Percentiles rank a stretch among this genome's conserved stretches.
Evolutionary conservation across 2,113 vertebrate species (phyloP).

Genomic region (Tachycineta bicolor): DNA sequence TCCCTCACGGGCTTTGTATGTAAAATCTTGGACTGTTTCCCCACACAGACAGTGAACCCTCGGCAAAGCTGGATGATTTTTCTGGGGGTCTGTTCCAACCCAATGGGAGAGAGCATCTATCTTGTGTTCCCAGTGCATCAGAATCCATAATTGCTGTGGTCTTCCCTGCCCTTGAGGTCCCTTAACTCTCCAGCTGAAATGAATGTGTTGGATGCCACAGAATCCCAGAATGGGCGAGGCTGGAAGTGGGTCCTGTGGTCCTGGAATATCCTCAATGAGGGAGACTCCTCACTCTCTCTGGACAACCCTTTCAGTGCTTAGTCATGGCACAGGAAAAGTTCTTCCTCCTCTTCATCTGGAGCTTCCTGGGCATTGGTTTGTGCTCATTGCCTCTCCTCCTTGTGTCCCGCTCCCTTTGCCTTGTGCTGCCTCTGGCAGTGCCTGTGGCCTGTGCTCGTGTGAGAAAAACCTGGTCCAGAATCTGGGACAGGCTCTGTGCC

Average conservation of each 20-base stretch:
- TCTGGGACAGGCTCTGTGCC: neutral
- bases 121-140: neutral
- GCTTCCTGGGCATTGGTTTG: neutral
- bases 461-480: neutral
- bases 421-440: neutral
- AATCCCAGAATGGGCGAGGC: neutral
- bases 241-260: neutral
- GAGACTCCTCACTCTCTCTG: neutral
- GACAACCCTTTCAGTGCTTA: neutral
- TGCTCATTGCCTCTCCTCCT: neutral
- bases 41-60: neutral
- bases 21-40: neutral
- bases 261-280: neutral
- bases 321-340: neutral
- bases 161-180: neutral
- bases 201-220: no score
- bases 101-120: neutral
- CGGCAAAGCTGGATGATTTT: neutral
- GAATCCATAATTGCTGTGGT: neutral
- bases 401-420: neutral
- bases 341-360: neutral
- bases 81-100: neutral
- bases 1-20: neutral
- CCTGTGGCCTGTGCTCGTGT: neutral
- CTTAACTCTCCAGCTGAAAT: neutral